Evolutionary conservation across 2,797 vertebrate species (phyloP).

Genomic region (Danio kyathit): DNA sequence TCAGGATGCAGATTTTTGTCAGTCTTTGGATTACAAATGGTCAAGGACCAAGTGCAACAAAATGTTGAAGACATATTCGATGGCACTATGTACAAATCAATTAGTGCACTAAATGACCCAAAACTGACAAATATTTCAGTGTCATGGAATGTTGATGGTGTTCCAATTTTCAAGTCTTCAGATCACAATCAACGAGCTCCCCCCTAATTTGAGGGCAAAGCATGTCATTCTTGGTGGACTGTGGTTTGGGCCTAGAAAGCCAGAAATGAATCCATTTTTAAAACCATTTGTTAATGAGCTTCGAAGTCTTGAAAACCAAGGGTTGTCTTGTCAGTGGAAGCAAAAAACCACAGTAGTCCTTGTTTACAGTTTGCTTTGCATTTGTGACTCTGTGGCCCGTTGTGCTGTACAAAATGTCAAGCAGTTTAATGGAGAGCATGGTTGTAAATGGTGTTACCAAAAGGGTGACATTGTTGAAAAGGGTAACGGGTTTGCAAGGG

Average conservation of each 20-base stretch:
- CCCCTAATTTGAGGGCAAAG: neutral
- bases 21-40: neutral
- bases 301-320: neutral
- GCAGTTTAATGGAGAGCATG: neutral
- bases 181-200: neutral
- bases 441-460: neutral
- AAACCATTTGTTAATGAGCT: neutral
- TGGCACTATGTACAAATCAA: neutral
- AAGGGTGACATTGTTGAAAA: neutral
- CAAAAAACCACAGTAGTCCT: neutral
- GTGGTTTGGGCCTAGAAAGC: neutral
- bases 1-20: neutral
- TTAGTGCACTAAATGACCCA: neutral
- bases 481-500: neutral
- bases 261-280: neutral
- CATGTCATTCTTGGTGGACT: neutral
- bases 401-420: neutral
- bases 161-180: neutral
- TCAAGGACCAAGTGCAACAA: neutral
- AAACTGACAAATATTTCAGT: neutral
- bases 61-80: neutral
- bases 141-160: neutral
- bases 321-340: neutral
- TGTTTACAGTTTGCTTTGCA: conserved; percentile 4
- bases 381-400: neutral